Percentiles rank a stretch among this genome's conserved stretches.
These are phyloP conservation scores for Limnodromus scolopaceus DNA, from an alignment of 2,797 vertebrate species.

Conservation along the genomic window DNA sequence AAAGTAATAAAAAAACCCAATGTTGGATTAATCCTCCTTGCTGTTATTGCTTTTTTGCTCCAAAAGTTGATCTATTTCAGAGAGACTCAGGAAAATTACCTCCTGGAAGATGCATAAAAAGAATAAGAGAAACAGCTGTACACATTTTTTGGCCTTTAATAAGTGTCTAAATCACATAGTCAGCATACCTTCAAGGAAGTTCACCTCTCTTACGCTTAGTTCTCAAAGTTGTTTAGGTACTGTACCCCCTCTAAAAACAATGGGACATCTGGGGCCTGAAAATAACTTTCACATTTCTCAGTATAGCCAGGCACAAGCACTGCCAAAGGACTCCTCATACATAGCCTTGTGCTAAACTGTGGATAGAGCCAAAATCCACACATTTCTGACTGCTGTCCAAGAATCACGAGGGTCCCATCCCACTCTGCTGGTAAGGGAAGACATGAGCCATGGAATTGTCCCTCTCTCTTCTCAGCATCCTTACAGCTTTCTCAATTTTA, in stretches of 20 bases:
- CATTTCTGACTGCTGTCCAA: not conserved
- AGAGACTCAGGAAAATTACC: not conserved
- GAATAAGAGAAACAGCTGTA: not conserved
- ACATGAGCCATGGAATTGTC: not conserved
- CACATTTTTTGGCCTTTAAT: not conserved
- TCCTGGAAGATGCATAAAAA: not conserved
- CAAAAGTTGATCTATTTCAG: not conserved
- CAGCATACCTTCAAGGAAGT: not conserved
- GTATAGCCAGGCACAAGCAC: not conserved
- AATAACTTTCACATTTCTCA: not conserved
- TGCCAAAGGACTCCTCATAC: not conserved
- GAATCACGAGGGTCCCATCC: not conserved
- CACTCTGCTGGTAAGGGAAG: not conserved
- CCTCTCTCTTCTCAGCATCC: not conserved
- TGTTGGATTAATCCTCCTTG: not conserved
- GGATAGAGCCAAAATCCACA: not conserved
- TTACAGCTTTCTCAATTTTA: not conserved
- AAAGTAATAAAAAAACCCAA: not conserved
- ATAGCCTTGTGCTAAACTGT: not conserved
- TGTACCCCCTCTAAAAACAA: not conserved
- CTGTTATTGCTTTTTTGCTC: not conserved
- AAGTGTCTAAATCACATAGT: not conserved
- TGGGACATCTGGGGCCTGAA: not conserved
- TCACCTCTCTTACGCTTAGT: not conserved
- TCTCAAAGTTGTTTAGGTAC: not conserved